Conservation (phyloP, 2,888 invertebrate genomes). For the Dromius quadrimaculatus region DNA sequence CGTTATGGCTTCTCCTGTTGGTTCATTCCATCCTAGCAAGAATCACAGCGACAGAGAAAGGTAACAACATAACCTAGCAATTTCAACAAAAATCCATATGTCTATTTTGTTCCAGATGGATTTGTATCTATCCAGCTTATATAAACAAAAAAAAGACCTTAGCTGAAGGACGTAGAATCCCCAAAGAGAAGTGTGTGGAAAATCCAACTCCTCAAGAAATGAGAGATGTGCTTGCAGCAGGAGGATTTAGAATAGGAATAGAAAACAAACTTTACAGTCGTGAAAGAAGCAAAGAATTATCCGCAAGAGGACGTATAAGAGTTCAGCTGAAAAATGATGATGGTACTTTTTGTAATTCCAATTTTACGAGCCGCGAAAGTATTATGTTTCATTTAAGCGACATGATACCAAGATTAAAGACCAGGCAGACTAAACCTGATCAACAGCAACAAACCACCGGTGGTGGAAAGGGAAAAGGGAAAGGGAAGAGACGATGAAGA, state of each 20-base stretch:
- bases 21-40: constrained; percentile 79
- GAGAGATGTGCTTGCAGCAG: constrained; percentile 87
- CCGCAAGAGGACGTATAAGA: constrained; percentile 88
- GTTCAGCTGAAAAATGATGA: constrained; percentile 94
- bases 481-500: constrained; percentile 59
- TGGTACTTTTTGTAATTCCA: constrained; percentile 78
- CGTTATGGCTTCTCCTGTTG: constrained; percentile 68
- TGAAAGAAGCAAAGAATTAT: constrained; percentile 90
- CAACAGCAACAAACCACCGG: constrained; percentile 60
- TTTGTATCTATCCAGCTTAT: constrained; percentile 97
- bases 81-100: constrained; percentile 51
- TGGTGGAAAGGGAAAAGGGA: constrained; percentile 60
- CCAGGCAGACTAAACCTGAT: constrained; percentile 73
- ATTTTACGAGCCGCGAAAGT: constrained; percentile 81
- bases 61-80: constrained; percentile 64
- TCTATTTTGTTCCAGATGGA: constrained; percentile 77
- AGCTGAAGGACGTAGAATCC: constrained; percentile 88
- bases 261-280: constrained; percentile 94
- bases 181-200: constrained; percentile 89
- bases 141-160: constrained; percentile 93
- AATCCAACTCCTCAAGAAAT: constrained; percentile 97
- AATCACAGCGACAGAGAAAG: constrained; percentile 85
- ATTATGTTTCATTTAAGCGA: constrained; percentile 82
- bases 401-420: constrained; percentile 92
- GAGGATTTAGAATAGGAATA: constrained; percentile 86